Conservation (phyloP, 2,797 vertebrate species). For the Arremon aurantiirostris region DNA sequence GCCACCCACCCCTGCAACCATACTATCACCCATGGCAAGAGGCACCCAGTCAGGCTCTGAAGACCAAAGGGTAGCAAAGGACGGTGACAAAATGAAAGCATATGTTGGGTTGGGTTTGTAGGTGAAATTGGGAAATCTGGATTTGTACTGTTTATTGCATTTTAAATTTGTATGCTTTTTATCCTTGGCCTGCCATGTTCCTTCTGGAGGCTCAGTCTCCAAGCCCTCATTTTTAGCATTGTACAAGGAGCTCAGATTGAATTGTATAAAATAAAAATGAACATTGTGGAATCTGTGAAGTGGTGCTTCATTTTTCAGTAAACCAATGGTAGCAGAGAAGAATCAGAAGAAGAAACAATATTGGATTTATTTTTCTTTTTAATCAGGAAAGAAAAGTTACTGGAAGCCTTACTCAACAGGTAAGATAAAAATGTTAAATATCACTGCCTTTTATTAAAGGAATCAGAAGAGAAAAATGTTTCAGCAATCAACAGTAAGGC, state of each 20-base stretch:
- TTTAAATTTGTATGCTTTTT: not conserved
- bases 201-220: not conserved
- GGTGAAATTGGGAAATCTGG: not conserved
- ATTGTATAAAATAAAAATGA: not conserved
- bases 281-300: not conserved
- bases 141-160: not conserved
- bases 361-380: not conserved
- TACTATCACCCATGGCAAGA: accelerated
- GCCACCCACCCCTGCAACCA: not conserved
- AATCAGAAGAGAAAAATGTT: not conserved
- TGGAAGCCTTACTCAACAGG: not conserved
- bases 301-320: not conserved
- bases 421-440: not conserved
- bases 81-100: not conserved
- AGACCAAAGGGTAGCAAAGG: not conserved
- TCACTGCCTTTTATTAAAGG: not conserved
- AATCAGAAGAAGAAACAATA: not conserved
- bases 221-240: not conserved
- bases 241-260: not conserved
- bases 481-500: not conserved
- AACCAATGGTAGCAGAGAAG: not conserved
- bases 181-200: not conserved
- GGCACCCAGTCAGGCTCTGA: not conserved
- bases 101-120: not conserved
- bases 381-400: not conserved